Base-by-base conservation (phyloP, 2,797 vertebrate species). In the Adelosebastes latens region DNA sequence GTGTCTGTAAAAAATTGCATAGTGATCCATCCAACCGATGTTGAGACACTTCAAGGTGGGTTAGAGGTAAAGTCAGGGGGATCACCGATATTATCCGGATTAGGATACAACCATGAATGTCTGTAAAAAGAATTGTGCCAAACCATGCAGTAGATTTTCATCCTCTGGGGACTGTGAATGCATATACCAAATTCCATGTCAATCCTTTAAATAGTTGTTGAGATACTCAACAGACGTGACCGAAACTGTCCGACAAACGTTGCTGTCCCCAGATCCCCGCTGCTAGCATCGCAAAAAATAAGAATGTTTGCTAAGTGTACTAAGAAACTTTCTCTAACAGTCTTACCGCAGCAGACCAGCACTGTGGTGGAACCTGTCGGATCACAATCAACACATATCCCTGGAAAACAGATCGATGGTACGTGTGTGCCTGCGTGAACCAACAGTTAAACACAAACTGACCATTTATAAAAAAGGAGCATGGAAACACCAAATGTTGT, bases 241-340 rank as follows among this genome's bases (percentile, higher is more conserved):
- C 10, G 7, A 2, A 58, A 13, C 55, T 13, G 24, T 27, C 22
- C 4, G 2, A 36, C 52, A 36, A 24, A 70, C 16, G 20, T 52
- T 18, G 58, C 27, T 24, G 34, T 36, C 34, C 34, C 31, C 31
- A 31, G 2, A 60, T 36, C 36, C 3, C 24, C 3, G 11, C 72
- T 6, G 29, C 10, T 24, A 75, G 4, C 16, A 24, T 2, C 8
- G 9, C 4, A 55, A 20, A 18, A 32, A 20, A 24, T 46, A 6
- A 16, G 32, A 12, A 12, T 36, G 34, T 36, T 36, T 63, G 4
- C 5, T 13, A 46, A 13, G 11, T 12, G 8, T 3, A 18, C 9
- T 58, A 32, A 68, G 12, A 46, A 31, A 8, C n/a, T 11, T 32
- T 72, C 36, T 73, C 27, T 32, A 11, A 72, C 69, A 88, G 87